Base-by-base conservation (phyloP, 1,140 invertebrate genomes). In the Caenorhabditis remanei region DNA sequence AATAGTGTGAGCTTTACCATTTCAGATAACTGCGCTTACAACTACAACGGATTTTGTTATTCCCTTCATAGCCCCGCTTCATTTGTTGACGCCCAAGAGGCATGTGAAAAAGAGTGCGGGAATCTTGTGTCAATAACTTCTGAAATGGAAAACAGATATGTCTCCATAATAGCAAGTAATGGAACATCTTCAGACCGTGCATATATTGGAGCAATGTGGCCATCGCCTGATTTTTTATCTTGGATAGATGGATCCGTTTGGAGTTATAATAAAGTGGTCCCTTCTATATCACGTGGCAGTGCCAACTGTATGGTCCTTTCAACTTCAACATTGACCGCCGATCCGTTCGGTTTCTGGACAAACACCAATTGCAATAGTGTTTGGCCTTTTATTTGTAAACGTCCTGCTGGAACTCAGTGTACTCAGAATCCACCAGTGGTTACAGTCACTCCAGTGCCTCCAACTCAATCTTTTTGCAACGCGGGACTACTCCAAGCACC, bases 21-120 rank as follows among this genome's bases (percentile, higher is more conserved):
- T 43, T 19, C 61, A 71, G 65, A 71, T 46, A 19, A 19, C 41
- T 71, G 65, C 5, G 40, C 9, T 19, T 9, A 46, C 16, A 71
- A 71, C 65, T 71, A 71, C 41, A 43, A 43, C 19, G 65, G 65
- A 19, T 46, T 19, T 4, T 71, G 65, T 41, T 71, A 71, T 19
- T 19, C 65, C 11, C 5, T 61, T n/a, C 41, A 71, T n/a, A 5
- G 46, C 40, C 41, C 65, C 1, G 11, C 41, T 19, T 6, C 65
- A 32, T 71, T 71, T 43, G 11, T 41, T 1, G 13, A 19, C 19
- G 65, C 65, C 46, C 65, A 71, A n/a, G 65, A 4, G 4, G 19
- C 41, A 11, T 71, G 65, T 71, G 65, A 71, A 46, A 0, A 43
- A 0, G 14, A 43, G 8, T 71, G 65, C 8, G 65, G 65, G 46